These are phyloP conservation scores for Tryphoninae sp. DNA, from an alignment of 2,888 invertebrate species.

Conservation along the genomic window DNA sequence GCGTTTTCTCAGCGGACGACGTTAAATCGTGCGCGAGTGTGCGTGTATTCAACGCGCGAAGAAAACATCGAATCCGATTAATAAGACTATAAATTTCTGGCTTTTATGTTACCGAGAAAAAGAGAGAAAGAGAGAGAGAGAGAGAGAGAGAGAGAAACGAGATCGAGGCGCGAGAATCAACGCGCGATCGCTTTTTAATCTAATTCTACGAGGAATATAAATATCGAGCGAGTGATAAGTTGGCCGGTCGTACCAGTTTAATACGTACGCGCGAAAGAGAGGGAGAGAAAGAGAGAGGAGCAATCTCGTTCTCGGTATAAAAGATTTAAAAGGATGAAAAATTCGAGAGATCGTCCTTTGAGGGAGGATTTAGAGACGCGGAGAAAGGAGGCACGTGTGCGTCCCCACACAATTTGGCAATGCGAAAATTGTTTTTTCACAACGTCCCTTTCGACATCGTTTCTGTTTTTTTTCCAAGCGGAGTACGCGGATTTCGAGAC, in stretches of 20 bases:
- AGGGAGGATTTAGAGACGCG: constrained; percentile 11
- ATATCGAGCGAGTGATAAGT: constrained; percentile 51
- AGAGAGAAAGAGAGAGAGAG: constrained; percentile 12
- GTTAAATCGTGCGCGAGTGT: background rate
- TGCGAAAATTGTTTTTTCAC: constrained; percentile 12
- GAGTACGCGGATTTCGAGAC: background rate
- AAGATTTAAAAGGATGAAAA: constrained; percentile 52
- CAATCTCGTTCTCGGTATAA: constrained; percentile 55
- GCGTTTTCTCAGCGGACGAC: background rate
- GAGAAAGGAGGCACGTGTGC: background rate
- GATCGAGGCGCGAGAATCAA: constrained; percentile 1
- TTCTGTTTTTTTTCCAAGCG: background rate
- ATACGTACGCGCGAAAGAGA: background rate
- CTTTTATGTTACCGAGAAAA: constrained; percentile 38
- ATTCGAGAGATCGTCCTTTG: constrained; percentile 49
- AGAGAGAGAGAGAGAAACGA: background rate
- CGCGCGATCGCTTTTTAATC: constrained; percentile 46
- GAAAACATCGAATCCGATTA: constrained; percentile 60
- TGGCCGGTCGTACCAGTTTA: constrained; percentile 55
- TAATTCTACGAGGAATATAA: constrained; percentile 46
- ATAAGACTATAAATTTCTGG: constrained; percentile 60
- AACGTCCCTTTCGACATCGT: background rate
- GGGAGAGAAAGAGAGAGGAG: constrained; percentile 1
- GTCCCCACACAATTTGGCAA: constrained; percentile 1
- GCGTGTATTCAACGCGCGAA: background rate